phyloP scores from a whole-genome alignment of 2,888 invertebrate species.

The Balanococcus diminutus region DNA sequence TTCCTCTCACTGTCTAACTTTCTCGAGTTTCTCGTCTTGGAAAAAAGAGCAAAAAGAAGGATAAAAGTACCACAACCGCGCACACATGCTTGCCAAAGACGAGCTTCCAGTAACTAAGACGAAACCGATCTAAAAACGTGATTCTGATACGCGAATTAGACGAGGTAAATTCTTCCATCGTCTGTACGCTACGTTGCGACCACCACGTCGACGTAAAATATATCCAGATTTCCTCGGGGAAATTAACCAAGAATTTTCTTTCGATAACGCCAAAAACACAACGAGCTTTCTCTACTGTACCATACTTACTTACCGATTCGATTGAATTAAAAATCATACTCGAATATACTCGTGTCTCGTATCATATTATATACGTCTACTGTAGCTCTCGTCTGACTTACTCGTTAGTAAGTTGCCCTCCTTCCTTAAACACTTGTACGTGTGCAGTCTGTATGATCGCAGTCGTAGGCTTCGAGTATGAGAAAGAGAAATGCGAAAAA shows the following conservation, averaged over 20 bases:
- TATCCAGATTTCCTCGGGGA: constrained; percentile 24
- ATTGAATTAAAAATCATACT: constrained; percentile 20
- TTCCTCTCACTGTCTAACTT: neutral
- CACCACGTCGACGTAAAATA: neutral
- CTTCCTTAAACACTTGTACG: too few species aligned
- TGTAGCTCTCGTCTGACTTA: too few species aligned
- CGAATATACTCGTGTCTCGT: neutral
- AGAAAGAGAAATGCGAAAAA: too few species aligned
- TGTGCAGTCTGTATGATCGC: too few species aligned
- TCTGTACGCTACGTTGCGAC: neutral
- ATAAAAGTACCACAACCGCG: too few species aligned
- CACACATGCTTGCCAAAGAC: too few species aligned
- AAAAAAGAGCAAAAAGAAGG: neutral
- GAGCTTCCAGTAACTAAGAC: neutral
- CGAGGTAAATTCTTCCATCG: constrained; percentile 12
- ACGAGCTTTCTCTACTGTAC: neutral
- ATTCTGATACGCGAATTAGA: neutral
- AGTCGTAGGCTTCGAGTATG: too few species aligned
- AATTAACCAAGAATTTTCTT: constrained; percentile 17
- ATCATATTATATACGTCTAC: too few species aligned
- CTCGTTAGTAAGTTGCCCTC: too few species aligned
- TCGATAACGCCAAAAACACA: constrained; percentile 13
- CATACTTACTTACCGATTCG: neutral
- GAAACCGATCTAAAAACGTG: constrained; percentile 34
- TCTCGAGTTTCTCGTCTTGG: neutral